Percentiles rank a stretch among this genome's conserved stretches.
These are phyloP conservation scores for Hydropsyche tenuis DNA, from an alignment of 1,140 invertebrate genomes.

Conservation along the genomic window DNA sequence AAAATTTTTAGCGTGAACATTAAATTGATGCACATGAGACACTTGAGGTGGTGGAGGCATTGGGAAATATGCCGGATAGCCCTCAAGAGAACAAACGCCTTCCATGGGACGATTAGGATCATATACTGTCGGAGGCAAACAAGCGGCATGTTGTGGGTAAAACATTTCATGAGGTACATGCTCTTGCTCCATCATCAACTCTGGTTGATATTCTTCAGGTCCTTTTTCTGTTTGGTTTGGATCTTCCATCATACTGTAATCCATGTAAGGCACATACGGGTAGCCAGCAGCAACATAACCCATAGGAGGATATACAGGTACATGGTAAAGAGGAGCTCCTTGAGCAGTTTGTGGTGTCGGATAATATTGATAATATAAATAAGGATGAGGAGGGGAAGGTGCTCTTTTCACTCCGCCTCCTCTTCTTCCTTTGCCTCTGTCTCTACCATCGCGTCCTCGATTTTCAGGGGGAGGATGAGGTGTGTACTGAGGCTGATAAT, in stretches of 20 bases:
- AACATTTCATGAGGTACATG: slow-evolving; percentile 57
- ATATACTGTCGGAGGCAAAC: slow-evolving; percentile 58
- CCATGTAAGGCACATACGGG: slow-evolving; percentile 59
- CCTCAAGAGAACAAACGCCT: slow-evolving; percentile 53
- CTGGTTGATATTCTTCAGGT: slow-evolving; percentile 59
- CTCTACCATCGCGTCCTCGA: slow-evolving; percentile 51
- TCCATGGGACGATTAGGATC: slow-evolving; percentile 54
- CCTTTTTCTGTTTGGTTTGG: slow-evolving; percentile 57
- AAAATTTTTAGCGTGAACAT: slow-evolving; percentile 62
- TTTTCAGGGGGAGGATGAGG: slow-evolving; percentile 53
- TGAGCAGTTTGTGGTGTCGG: slow-evolving; percentile 60
- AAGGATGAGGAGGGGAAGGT: slow-evolving; percentile 56
- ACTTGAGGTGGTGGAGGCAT: slow-evolving; percentile 35
- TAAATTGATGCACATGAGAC: slow-evolving; percentile 60
- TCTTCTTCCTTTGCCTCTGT: slow-evolving; percentile 54
- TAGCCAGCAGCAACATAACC: slow-evolving; percentile 56
- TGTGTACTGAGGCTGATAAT: slow-evolving; percentile 58
- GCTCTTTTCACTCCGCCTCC: slow-evolving; percentile 52
- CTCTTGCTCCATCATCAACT: slow-evolving; percentile 62
- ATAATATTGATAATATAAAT: slow-evolving; percentile 59
- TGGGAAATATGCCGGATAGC: slow-evolving; percentile 51
- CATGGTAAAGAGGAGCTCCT: slow-evolving; percentile 59
- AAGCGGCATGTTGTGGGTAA: slow-evolving; percentile 57
- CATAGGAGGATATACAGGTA: slow-evolving; percentile 59
- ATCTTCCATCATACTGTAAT: slow-evolving; percentile 59